A percentile compares a stretch with the other conserved stretches of the same genome.
Conservation (phyloP, 2,888 invertebrate species). For the Drosophila suboccidentalis region DNA sequence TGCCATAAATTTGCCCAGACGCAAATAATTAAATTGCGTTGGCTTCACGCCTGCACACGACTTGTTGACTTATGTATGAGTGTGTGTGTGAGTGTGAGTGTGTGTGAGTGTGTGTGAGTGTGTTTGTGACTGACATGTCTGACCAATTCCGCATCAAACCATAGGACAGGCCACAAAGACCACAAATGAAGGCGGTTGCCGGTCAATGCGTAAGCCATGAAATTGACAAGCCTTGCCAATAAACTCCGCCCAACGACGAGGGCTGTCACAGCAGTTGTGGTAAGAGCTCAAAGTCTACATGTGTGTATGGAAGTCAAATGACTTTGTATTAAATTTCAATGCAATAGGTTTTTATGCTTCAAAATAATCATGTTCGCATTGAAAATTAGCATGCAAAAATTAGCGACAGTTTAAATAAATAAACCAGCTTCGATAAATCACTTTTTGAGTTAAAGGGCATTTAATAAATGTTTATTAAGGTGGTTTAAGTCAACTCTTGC, state of each 20-base stretch:
- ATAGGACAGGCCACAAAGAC: constrained; percentile 38
- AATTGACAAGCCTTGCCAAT: constrained; percentile 38
- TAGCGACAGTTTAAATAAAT: too few relatives aligned
- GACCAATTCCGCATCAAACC: constrained; percentile 53
- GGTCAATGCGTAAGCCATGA: constrained; percentile 48
- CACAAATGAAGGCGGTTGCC: constrained; percentile 63
- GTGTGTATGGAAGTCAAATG: not conserved
- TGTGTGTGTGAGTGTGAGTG: constrained; percentile 20
- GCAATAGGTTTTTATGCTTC: too few relatives aligned
- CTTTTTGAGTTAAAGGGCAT: too few relatives aligned
- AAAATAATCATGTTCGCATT: too few relatives aligned
- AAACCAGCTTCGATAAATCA: too few relatives aligned
- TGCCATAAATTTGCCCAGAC: constrained; percentile 81
- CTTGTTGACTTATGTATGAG: constrained; percentile 66
- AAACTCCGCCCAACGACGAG: constrained; percentile 3
- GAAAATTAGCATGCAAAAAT: too few relatives aligned
- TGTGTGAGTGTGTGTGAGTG: constrained; percentile 19
- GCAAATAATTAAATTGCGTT: constrained; percentile 81
- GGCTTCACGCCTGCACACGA: constrained; percentile 55
- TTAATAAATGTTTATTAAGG: too few relatives aligned
- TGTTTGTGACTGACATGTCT: constrained; percentile 57
- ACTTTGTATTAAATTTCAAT: too few relatives aligned
- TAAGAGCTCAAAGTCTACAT: not conserved
- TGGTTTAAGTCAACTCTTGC: too few relatives aligned
- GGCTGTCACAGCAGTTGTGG: not conserved